These are phyloP conservation scores for Trichechus manatus DNA, from an alignment of 2,113 vertebrate genomes.

Conservation along the genomic window DNA sequence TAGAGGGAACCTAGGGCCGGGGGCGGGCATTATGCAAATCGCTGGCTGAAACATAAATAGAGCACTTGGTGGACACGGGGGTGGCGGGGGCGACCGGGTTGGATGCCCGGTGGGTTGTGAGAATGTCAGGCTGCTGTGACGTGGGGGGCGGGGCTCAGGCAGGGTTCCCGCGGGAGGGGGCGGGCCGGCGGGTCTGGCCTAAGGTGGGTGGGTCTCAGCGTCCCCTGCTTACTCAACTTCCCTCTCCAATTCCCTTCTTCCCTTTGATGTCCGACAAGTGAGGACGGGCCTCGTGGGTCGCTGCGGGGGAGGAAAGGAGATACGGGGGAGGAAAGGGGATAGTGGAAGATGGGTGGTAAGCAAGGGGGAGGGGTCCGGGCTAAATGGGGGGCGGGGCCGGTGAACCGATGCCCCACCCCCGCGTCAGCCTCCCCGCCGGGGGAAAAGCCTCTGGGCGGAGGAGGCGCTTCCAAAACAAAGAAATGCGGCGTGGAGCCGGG, in stretches of 20 bases:
- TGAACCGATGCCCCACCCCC: slow-evolving; percentile 51
- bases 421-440: slow-evolving; percentile 62
- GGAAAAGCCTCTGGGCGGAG: slow-evolving; percentile 81
- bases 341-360: neutral
- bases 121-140: slow-evolving; percentile 77
- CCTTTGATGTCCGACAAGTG: slow-evolving; percentile 73
- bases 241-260: neutral
- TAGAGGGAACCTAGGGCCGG: slow-evolving; percentile 63
- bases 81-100: slow-evolving; percentile 60
- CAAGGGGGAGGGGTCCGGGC: neutral
- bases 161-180: slow-evolving; percentile 75
- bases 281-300: slow-evolving; percentile 65
- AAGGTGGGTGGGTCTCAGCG: slow-evolving; percentile 20
- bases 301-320: neutral
- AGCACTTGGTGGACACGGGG: slow-evolving; percentile 67
- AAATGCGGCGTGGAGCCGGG: slow-evolving; percentile 78
- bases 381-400: slow-evolving; percentile 57
- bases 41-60: slow-evolving; percentile 86
- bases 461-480: slow-evolving; percentile 86
- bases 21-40: slow-evolving; percentile 78
- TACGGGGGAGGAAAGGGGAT: neutral
- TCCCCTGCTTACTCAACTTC: slow-evolving; percentile 51
- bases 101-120: slow-evolving; percentile 41
- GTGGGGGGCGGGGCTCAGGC: slow-evolving; percentile 74
- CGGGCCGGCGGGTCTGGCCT: neutral